These are phyloP conservation scores for Bergia puertoricense DNA, from an alignment of 92 coral and sea anemone species.

Conservation along the genomic window DNA sequence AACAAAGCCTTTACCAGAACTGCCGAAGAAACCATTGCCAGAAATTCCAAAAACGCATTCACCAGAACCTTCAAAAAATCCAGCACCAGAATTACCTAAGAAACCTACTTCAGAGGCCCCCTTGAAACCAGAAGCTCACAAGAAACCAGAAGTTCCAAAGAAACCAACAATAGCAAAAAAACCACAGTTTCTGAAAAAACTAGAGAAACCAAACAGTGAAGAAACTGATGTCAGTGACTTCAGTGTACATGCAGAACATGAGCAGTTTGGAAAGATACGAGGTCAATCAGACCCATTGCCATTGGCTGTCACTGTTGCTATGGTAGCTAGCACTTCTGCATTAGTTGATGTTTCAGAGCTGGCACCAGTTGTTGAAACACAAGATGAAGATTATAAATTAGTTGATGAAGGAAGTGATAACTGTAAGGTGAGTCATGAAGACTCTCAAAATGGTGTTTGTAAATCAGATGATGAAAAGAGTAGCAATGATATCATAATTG, in stretches of 20 bases:
- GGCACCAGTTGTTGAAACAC: not conserved
- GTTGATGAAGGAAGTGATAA: not conserved
- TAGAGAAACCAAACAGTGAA: not conserved
- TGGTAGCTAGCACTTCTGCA: not conserved
- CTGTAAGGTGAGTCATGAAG: not conserved
- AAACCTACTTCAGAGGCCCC: not conserved
- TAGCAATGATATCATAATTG: not conserved
- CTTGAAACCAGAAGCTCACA: not conserved
- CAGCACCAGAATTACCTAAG: not conserved
- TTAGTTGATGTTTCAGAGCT: not conserved
- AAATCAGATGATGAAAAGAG: not conserved
- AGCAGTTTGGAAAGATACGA: not conserved
- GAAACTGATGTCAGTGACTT: not conserved
- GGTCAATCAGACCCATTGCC: slow-evolving; percentile 68
- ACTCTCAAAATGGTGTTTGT: not conserved
- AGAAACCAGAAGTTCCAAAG: slow-evolving; percentile 3
- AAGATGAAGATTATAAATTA: not conserved
- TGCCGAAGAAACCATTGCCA: slow-evolving; percentile 12
- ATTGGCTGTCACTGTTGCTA: slow-evolving; percentile 38
- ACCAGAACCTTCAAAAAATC: not conserved
- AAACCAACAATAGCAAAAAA: slow-evolving; percentile 18
- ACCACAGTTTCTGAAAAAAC: not conserved
- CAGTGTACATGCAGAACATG: not conserved
- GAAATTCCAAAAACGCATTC: slow-evolving; percentile 11
- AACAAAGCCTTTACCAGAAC: slow-evolving; percentile 24